Base-by-base conservation (phyloP, 2,888 invertebrate genomes). In the Pyrrhia umbra region DNA sequence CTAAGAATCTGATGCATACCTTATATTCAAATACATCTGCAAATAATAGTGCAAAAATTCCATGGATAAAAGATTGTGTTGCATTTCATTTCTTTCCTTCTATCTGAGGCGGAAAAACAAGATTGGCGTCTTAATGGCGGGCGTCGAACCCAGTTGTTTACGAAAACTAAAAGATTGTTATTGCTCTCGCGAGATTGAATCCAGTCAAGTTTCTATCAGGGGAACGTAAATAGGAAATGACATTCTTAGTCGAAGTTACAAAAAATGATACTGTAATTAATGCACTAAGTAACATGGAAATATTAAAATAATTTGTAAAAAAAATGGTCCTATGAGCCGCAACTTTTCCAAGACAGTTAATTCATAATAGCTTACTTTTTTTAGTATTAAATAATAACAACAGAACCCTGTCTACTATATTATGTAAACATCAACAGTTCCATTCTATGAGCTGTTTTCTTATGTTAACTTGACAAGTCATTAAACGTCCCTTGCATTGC, bases 91-190 rank as follows among this genome's bases (percentile, higher is more conserved):
- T 42, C 18, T 18, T 45, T 27, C 27, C 27, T 21, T 34, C n/a
- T 27, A 34, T 10, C 18, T 23, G 8, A 27, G n/a, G 47, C 40
- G 21, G 54, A 34, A 46, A 49, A 67, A 64, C 40, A 68, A 62
- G 40, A 39, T 30, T 6, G 73, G 79, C 79, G 79, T 68, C 81
- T 45, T 45, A 46, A 47, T 64, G 81, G 46, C 81, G 79, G 63
- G 56, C 16, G 25, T n/a, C 45, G 46, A 20, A 49, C 25, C 45
- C 49, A 49, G 13, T 75, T 80, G 76, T 80, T 80, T 78, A 73
- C 63, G 18, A 80, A 77, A 74, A 63, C 70, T 70, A 64, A 49
- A 42, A 64, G 1, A 27, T 27, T 27, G 10, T 54, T 66, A 65
- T 68, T 66, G 39, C 56, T 57, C 50, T 64, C 61, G 55, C 37